A percentile compares a stretch with the other conserved stretches of the same genome.
Evolutionary conservation across 2,888 invertebrate species (phyloP).

Genomic region (Euzetes globulus): DNA sequence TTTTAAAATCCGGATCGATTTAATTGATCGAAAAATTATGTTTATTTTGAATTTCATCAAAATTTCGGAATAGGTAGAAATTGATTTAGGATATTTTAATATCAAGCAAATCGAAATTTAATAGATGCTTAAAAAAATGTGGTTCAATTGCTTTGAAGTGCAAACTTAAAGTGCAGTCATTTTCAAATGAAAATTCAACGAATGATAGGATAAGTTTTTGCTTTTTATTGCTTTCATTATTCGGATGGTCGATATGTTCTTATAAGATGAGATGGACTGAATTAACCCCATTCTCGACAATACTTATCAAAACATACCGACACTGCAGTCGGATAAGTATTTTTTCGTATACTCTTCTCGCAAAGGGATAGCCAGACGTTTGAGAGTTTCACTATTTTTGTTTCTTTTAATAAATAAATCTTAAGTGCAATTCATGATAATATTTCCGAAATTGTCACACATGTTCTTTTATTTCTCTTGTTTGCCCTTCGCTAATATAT

Average conservation of each 20-base stretch:
- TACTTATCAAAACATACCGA: constrained; percentile 2
- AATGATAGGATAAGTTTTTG: not conserved
- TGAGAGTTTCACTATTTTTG: no score
- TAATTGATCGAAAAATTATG: not conserved
- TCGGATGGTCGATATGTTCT: not conserved
- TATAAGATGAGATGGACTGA: constrained; percentile 9
- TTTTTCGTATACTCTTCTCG: not conserved
- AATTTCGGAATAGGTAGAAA: not conserved
- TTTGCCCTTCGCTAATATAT: no score
- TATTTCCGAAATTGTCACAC: no score
- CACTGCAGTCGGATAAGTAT: constrained; percentile 2
- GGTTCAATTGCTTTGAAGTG: not conserved
- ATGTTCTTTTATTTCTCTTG: no score
- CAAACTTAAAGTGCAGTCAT: not conserved
- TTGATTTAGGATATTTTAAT: not conserved
- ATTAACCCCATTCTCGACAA: constrained; percentile 28
- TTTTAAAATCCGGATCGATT: not conserved
- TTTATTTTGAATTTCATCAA: not conserved
- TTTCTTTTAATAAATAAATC: no score
- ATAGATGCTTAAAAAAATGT: not conserved
- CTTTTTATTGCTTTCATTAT: constrained; percentile 18
- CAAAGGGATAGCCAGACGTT: no score
- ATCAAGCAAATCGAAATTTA: not conserved
- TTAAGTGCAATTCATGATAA: no score
- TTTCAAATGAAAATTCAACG: constrained; percentile 9